These are phyloP conservation scores for Neogobius melanostomus DNA, from an alignment of 2,113 vertebrate species.

Conservation along the genomic window DNA sequence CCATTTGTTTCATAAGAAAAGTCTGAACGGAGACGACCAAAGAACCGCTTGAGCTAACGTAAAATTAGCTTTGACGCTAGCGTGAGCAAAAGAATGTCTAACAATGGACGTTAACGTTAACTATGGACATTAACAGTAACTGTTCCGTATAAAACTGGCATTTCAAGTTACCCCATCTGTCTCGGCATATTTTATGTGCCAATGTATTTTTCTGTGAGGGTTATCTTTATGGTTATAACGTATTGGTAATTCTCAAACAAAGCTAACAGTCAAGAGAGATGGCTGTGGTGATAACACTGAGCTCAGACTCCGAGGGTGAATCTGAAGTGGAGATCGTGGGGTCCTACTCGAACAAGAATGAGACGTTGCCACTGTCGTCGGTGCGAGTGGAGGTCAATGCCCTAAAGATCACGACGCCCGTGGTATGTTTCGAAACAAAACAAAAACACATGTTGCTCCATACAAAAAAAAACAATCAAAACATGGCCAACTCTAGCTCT, in stretches of 20 bases:
- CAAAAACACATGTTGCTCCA: neutral
- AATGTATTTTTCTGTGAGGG: neutral
- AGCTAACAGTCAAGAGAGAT: slow-evolving; percentile 10
- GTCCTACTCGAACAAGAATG: slow-evolving; percentile 1
- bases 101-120: too few species aligned
- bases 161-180: too few species aligned
- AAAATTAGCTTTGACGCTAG: neutral
- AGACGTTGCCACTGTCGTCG: slow-evolving; percentile 14
- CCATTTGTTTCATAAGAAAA: neutral
- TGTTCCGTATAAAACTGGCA: too few species aligned
- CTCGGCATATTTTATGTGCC: neutral
- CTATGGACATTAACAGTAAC: too few species aligned
- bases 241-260: neutral
- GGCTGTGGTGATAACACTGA: slow-evolving; percentile 47
- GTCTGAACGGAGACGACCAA: neutral
- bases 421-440: slow-evolving; percentile 31
- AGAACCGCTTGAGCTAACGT: neutral
- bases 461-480: too few species aligned
- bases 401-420: slow-evolving; percentile 11
- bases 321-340: slow-evolving; percentile 56
- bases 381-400: slow-evolving; percentile 23
- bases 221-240: neutral
- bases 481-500: too few species aligned
- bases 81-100: too few species aligned
- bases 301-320: slow-evolving; percentile 43